These are phyloP conservation scores for Tylochromis polylepis DNA, from an alignment of 2,113 vertebrate genomes.

Conservation along the genomic window DNA sequence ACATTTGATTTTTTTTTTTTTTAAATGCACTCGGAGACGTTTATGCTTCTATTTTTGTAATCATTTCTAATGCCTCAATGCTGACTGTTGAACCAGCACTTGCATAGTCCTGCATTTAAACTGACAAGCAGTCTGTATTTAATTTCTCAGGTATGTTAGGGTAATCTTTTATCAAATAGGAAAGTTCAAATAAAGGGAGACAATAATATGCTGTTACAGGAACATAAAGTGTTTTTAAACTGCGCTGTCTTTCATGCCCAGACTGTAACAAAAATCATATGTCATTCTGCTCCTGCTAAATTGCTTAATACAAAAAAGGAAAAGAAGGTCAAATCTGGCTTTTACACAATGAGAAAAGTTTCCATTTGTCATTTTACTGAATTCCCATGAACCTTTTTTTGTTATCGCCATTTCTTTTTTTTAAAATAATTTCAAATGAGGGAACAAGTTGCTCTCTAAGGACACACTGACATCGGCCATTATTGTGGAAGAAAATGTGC, in stretches of 20 bases:
- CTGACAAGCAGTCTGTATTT: background rate
- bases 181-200: background rate
- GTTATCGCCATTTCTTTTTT: fast-evolving
- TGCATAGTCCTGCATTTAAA: background rate
- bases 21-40: background rate
- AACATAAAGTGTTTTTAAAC: background rate
- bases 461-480: background rate
- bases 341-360: background rate
- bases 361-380: background rate
- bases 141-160: background rate
- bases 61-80: background rate
- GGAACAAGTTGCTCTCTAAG: background rate
- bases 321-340: background rate
- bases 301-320: background rate
- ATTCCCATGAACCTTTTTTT: background rate
- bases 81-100: background rate
- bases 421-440: background rate
- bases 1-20: no score
- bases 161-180: background rate
- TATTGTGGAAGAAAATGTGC: background rate
- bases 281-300: background rate
- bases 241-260: background rate
- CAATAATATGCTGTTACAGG: background rate
- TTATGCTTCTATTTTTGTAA: background rate
- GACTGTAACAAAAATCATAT: background rate